A percentile compares a stretch with the other conserved stretches of the same genome.
Evolutionary conservation across 2,888 invertebrate genomes (phyloP).

Genomic region (Pollenia amentaria): DNA sequence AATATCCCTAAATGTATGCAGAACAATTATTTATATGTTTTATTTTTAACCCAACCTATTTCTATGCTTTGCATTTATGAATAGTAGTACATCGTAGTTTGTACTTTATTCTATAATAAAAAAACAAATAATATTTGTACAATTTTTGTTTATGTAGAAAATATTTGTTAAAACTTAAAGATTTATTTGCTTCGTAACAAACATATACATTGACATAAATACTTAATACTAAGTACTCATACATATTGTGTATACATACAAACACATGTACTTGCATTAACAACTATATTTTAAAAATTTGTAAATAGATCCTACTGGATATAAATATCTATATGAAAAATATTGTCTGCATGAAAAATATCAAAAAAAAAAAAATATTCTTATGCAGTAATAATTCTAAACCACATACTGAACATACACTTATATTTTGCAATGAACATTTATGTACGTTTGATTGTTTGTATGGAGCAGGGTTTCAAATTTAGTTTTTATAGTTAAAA

Average conservation of each 20-base stretch:
- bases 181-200: constrained; percentile 38
- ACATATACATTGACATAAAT: constrained; percentile 7
- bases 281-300: not conserved
- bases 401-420: not conserved
- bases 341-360: constrained; percentile 35
- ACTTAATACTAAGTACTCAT: not conserved
- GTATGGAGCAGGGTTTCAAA: too few species aligned
- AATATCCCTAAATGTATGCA: constrained; percentile 1
- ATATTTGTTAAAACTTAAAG: constrained; percentile 31
- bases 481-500: too few species aligned
- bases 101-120: constrained; percentile 10
- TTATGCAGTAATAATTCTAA: constrained; percentile 44
- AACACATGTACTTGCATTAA: not conserved
- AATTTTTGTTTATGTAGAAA: constrained; percentile 21
- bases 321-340: not conserved
- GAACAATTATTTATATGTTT: constrained; percentile 33
- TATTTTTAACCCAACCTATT: not conserved
- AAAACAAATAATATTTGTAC: constrained; percentile 32
- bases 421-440: not conserved
- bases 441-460: not conserved
- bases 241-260: not conserved
- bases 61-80: not conserved
- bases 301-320: not conserved
- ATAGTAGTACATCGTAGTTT: not conserved
- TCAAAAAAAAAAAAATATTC: constrained; percentile 12